phyloP scores from a whole-genome alignment of 2,797 vertebrate genomes.

The Threskiornis aethiopicus region DNA sequence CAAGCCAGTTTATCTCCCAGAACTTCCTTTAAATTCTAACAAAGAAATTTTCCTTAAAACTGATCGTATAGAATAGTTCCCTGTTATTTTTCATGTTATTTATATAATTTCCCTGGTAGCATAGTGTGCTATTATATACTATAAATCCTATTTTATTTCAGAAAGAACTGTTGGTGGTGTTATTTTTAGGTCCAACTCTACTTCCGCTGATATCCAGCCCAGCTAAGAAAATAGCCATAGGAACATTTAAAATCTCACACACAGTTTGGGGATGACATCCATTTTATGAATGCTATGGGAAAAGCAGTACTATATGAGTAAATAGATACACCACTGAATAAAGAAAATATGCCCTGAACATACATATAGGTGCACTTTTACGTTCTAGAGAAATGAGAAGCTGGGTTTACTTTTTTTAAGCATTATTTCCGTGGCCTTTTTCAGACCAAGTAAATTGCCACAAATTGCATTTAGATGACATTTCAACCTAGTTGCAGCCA shows the following conservation, averaged over 20 bases:
- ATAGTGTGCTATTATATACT: background rate
- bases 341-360: background rate
- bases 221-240: conserved; percentile 18
- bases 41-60: conserved; percentile 1
- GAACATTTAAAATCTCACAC: background rate
- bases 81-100: conserved; percentile 19
- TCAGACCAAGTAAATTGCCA: background rate
- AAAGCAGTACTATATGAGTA: background rate
- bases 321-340: background rate
- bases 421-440: background rate
- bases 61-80: background rate
- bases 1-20: background rate
- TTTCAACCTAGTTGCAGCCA: background rate
- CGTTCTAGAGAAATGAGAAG: background rate
- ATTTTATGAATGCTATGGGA: background rate
- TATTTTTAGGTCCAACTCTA: conserved; percentile 37
- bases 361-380: background rate
- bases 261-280: background rate
- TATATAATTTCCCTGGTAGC: background rate
- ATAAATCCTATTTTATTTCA: conserved; percentile 5
- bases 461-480: conserved; percentile 18
- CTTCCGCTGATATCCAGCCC: background rate
- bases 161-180: background rate
- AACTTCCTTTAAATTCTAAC: background rate
- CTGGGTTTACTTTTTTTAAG: background rate